These are phyloP conservation scores for Acanthornis magna DNA, from an alignment of 2,797 vertebrate species.

Conservation along the genomic window DNA sequence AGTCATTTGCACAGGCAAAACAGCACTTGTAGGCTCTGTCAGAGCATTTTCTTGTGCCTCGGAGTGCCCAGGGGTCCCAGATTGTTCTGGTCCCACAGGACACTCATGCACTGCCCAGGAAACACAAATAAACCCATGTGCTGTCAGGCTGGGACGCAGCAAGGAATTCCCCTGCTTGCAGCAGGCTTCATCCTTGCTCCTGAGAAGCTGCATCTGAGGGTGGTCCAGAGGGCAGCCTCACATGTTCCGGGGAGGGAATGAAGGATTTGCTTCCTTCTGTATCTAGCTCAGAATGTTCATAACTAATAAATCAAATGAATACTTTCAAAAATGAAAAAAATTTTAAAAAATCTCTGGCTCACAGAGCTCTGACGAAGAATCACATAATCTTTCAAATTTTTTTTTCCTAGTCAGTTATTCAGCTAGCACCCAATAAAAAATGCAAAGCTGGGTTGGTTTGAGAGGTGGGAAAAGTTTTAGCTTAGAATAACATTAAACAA, in stretches of 20 bases:
- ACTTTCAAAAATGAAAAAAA: not conserved
- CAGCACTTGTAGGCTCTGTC: not conserved
- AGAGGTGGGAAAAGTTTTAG: constrained; percentile 19
- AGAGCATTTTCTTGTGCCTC: not conserved
- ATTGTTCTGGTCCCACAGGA: not conserved
- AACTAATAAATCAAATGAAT: constrained; percentile 48
- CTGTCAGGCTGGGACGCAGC: not conserved
- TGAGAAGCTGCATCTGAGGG: not conserved
- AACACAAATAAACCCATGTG: not conserved
- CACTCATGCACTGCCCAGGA: accelerated
- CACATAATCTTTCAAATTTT: constrained; percentile 9
- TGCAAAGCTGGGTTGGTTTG: constrained; percentile 22
- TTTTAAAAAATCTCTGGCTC: not conserved
- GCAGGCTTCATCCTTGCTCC: not conserved
- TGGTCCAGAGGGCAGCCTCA: not conserved
- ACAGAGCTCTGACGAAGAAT: not conserved
- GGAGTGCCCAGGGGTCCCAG: not conserved
- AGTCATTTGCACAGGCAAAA: not conserved
- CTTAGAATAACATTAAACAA: constrained; percentile 32
- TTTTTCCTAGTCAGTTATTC: not conserved
- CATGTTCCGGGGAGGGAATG: not conserved
- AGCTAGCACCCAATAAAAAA: constrained; percentile 50
- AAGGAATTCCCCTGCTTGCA: not conserved
- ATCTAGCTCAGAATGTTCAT: not conserved
- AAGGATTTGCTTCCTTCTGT: constrained; percentile 46